A percentile compares a stretch with the other conserved stretches of the same genome.
Conservation (phyloP, 2,113 vertebrate species). For the Entosphenus tridentatus region DNA sequence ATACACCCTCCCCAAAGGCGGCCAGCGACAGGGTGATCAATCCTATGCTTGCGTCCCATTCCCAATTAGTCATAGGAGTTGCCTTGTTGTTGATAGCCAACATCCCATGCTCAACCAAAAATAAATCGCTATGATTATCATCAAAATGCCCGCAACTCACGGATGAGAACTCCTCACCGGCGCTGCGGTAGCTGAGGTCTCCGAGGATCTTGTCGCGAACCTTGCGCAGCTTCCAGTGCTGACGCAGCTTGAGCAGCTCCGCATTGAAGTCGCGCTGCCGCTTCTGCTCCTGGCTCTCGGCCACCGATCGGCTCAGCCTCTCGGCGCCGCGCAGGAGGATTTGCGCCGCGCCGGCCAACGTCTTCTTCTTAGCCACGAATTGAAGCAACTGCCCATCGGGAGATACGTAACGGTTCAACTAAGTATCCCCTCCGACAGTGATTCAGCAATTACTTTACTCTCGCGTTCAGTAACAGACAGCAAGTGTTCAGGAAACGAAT, state of each 20-base stretch:
- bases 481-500: no score
- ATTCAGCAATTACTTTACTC: no score
- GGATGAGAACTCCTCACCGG: constrained; percentile 27
- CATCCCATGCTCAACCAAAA: no score
- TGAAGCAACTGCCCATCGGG: constrained; percentile 49
- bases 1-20: no score
- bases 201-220: constrained; percentile 94
- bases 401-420: no score
- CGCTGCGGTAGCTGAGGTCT: constrained; percentile 84
- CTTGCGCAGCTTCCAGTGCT: constrained; percentile 94
- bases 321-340: constrained; percentile 77
- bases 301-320: constrained; percentile 61
- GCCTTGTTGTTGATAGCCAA: no score
- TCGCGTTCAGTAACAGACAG: no score
- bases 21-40: no score
- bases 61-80: no score
- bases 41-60: no score
- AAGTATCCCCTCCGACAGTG: no score
- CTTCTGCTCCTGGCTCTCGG: constrained; percentile 77
- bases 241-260: constrained; percentile 62
- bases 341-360: constrained; percentile 61
- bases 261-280: constrained; percentile 86
- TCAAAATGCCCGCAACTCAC: not conserved
- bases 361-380: constrained; percentile 82
- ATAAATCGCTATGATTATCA: no score